Percentiles rank a stretch among this genome's conserved stretches.
These are phyloP conservation scores for Zapornia atra DNA, from an alignment of 2,113 vertebrate species.

Conservation along the genomic window DNA sequence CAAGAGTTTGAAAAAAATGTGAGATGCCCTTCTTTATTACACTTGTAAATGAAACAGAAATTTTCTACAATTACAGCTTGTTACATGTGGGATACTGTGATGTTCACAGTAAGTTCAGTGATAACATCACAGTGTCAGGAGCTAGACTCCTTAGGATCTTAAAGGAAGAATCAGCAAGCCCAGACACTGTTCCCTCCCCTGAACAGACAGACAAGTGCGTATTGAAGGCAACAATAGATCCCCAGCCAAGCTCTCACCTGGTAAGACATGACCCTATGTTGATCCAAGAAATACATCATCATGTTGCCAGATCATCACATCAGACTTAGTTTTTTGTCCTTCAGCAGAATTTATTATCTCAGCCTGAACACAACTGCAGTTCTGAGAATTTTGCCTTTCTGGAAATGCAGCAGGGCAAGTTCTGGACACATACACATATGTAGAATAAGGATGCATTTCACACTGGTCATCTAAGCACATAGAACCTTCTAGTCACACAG, in stretches of 20 bases:
- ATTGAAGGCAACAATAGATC: not conserved
- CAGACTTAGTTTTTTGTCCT: not conserved
- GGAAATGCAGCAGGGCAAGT: not conserved
- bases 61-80: not conserved
- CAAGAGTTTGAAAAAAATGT: not conserved
- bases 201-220: not conserved
- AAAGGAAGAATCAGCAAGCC: not conserved
- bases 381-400: not conserved
- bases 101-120: not conserved
- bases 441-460: not conserved
- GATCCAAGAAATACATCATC: accelerated
- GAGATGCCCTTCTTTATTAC: not conserved
- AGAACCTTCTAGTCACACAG: not conserved
- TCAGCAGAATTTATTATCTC: not conserved
- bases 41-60: not conserved
- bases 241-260: not conserved
- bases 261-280: not conserved
- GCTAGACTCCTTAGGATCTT: not conserved
- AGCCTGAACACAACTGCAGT: not conserved
- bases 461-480: not conserved
- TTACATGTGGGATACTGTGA: accelerated
- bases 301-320: not conserved
- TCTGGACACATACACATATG: not conserved
- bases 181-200: not conserved
- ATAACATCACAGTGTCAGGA: not conserved